These are phyloP conservation scores for Elgaria multicarinata DNA, from an alignment of 2,113 vertebrate species.

Conservation along the genomic window DNA sequence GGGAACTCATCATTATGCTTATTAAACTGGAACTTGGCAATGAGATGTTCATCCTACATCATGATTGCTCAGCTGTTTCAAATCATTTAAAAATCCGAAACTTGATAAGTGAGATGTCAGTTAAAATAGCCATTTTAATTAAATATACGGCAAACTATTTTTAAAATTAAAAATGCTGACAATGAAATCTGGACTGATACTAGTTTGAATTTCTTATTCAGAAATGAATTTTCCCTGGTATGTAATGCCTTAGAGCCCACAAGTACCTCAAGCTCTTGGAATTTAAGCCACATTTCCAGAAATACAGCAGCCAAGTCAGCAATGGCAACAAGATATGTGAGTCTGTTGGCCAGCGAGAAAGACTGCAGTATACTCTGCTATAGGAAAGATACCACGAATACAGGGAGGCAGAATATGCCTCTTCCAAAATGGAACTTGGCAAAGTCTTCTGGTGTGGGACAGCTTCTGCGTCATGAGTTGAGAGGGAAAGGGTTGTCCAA, in stretches of 20 bases:
- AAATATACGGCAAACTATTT: not conserved
- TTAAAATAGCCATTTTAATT: conserved; percentile 22
- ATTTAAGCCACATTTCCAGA: not conserved
- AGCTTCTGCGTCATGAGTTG: not conserved
- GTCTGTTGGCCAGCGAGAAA: not conserved
- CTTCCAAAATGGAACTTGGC: not conserved
- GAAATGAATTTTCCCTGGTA: not conserved
- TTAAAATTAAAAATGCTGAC: not conserved
- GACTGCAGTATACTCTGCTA: not conserved
- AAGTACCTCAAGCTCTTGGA: not conserved
- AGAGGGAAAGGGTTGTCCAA: not conserved
- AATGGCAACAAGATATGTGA: not conserved
- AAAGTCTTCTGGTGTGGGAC: not conserved
- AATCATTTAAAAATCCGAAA: conserved; percentile 9
- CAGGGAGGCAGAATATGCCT: not conserved
- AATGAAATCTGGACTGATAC: not conserved
- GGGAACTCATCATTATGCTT: conserved; percentile 35
- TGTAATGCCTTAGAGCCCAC: not conserved
- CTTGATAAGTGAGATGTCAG: not conserved
- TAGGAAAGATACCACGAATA: not conserved
- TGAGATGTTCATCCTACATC: conserved; percentile 19
- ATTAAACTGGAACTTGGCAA: conserved; percentile 20
- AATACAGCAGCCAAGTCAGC: not conserved
- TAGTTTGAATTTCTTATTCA: not conserved
- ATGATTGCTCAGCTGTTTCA: conserved; percentile 42